Evolutionary conservation across 2,797 vertebrate species (phyloP).

Genomic region (Pangasius sanitwongsei): DNA sequence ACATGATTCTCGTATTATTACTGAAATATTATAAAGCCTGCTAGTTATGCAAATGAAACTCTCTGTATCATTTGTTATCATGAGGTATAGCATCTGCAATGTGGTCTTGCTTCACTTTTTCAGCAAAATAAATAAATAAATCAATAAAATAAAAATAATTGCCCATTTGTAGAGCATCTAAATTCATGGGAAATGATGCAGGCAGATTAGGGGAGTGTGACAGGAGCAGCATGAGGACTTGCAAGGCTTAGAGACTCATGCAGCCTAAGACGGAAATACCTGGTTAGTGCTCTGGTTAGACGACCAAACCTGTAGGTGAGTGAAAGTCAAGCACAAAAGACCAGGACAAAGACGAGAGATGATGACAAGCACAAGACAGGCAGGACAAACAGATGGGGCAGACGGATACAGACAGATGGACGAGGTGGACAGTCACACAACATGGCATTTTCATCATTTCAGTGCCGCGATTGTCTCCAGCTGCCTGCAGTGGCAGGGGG

Average conservation of each 20-base stretch:
- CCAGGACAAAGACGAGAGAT: background rate
- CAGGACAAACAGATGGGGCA: conserved; percentile 33
- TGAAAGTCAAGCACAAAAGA: conserved; percentile 20
- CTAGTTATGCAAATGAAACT: conserved; percentile 54
- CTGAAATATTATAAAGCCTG: conserved; percentile 49
- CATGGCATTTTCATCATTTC: conserved; percentile 32
- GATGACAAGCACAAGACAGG: conserved; percentile 23
- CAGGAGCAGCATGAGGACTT: conserved; percentile 31
- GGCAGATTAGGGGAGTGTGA: conserved; percentile 47
- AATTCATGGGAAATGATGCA: conserved; percentile 51
- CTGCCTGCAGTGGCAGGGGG: conserved; percentile 44
- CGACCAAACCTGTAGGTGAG: conserved; percentile 25
- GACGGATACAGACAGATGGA: conserved; percentile 40
- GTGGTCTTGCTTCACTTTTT: conserved; percentile 29
- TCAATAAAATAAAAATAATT: conserved; percentile 8
- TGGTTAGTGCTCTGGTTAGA: conserved; percentile 43
- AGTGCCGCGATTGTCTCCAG: conserved; percentile 35
- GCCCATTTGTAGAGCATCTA: conserved; percentile 47
- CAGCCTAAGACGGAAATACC: conserved; percentile 43
- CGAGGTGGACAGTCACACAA: conserved; percentile 30
- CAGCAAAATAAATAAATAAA: conserved; percentile 32
- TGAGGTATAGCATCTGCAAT: conserved; percentile 37
- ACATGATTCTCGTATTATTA: conserved; percentile 29
- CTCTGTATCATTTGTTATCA: conserved; percentile 7
- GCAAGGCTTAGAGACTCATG: conserved; percentile 48